These are phyloP conservation scores for Arothron firmamentum DNA, from an alignment of 2,113 vertebrate genomes.

Conservation along the genomic window DNA sequence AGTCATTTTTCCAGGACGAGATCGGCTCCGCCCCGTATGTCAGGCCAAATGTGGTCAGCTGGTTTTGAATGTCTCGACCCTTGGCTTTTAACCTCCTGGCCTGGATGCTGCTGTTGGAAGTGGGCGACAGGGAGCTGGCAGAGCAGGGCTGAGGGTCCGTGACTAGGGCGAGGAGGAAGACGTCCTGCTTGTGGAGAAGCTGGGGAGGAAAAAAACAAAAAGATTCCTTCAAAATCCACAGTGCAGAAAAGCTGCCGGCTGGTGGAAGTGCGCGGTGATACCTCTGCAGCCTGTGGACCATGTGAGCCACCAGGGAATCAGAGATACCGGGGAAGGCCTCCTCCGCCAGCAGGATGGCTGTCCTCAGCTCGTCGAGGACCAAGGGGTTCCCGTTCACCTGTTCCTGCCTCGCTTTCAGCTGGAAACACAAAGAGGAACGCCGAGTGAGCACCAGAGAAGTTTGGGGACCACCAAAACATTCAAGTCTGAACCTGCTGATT, in stretches of 20 bases:
- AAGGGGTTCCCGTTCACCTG: constrained; percentile 83
- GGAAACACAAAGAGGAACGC: neutral
- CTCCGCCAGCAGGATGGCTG: constrained; percentile 90
- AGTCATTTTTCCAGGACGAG: constrained; percentile 45
- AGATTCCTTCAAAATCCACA: neutral
- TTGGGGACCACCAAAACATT: too few species aligned
- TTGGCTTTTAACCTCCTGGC: constrained; percentile 39
- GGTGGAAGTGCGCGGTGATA: constrained; percentile 40
- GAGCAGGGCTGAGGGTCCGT: constrained; percentile 51
- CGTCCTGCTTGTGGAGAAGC: constrained; percentile 86
- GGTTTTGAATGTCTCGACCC: constrained; percentile 49
- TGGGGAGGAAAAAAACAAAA: constrained; percentile 50
- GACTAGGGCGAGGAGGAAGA: constrained; percentile 81
- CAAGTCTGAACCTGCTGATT: too few species aligned
- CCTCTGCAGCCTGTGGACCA: constrained; percentile 93
- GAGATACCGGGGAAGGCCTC: constrained; percentile 90
- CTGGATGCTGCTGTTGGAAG: constrained; percentile 12
- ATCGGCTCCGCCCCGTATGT: constrained; percentile 5
- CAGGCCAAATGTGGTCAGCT: constrained; percentile 46
- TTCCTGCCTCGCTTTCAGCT: constrained; percentile 89
- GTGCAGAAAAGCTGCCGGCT: neutral
- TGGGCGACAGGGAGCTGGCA: constrained; percentile 31
- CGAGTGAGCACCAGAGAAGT: neutral
- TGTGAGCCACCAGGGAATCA: constrained; percentile 90
- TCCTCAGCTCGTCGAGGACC: constrained; percentile 88